These are phyloP conservation scores for Clistopyga incitator DNA, from an alignment of 2,888 invertebrate species.

Conservation along the genomic window DNA sequence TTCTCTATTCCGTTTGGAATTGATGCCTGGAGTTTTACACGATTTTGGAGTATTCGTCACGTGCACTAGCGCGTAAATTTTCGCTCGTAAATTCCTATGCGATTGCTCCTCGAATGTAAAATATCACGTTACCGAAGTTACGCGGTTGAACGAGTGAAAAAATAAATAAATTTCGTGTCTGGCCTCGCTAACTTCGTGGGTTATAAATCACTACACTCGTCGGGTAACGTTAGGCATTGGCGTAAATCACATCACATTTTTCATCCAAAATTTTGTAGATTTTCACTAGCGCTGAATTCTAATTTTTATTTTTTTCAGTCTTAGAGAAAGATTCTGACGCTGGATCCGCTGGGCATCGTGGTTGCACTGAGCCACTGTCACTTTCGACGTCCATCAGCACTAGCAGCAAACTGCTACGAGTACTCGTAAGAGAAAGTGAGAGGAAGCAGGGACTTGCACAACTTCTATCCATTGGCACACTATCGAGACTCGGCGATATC, in stretches of 20 bases:
- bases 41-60: not conserved
- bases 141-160: not conserved
- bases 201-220: constrained; percentile 1
- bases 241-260: constrained; percentile 10
- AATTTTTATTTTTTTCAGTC: not conserved
- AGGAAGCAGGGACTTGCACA: constrained; percentile 67
- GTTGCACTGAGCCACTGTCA: constrained; percentile 68
- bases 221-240: not conserved
- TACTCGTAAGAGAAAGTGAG: constrained; percentile 74
- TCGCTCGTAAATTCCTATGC: not conserved
- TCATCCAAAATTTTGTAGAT: not conserved
- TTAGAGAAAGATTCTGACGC: constrained; percentile 24
- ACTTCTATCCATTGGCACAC: constrained; percentile 61
- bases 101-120: not conserved
- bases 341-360: constrained; percentile 50
- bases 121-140: not conserved
- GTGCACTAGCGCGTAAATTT: not conserved
- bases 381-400: constrained; percentile 70
- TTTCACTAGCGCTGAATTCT: not conserved
- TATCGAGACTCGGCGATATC: constrained; percentile 38
- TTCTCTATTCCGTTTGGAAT: constrained; percentile 27
- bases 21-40: not conserved
- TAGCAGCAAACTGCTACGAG: constrained; percentile 48
- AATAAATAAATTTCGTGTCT: not conserved
- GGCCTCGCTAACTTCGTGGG: too few species aligned